phyloP scores from a whole-genome alignment of 2,113 vertebrate species.

The Psilopogon haemacephalus region DNA sequence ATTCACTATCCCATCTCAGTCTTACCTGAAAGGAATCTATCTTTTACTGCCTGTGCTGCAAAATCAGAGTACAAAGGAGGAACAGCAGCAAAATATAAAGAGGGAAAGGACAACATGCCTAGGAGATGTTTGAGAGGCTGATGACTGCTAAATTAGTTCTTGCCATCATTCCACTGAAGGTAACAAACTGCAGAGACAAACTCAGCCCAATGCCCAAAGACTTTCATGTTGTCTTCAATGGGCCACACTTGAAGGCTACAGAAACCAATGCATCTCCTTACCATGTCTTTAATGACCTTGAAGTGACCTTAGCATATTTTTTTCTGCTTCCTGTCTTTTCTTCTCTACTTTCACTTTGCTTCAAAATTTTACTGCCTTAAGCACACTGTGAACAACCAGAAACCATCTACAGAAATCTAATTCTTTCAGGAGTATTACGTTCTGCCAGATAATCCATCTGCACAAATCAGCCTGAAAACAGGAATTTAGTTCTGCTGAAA shows the following conservation, averaged over 20 bases:
- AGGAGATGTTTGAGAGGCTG: not conserved
- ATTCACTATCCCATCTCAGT: not conserved
- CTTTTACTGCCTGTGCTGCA: not conserved
- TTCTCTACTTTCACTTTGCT: not conserved
- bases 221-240: not conserved
- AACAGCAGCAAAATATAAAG: not conserved
- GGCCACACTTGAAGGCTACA: not conserved
- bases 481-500: not conserved
- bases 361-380: not conserved
- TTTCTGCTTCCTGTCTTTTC: not conserved
- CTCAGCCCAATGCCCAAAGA: not conserved
- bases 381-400: not conserved
- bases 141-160: not conserved
- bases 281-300: not conserved
- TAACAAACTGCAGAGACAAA: not conserved
- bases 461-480: not conserved
- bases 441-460: slow-evolving; percentile 6
- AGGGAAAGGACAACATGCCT: not conserved
- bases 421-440: slow-evolving; percentile 1
- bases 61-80: not conserved
- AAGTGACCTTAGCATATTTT: not conserved
- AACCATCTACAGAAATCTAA: slow-evolving; percentile 16
- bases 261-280: not conserved
- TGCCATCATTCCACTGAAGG: not conserved
- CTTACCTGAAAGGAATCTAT: not conserved